phyloP scores from a whole-genome alignment of 2,888 invertebrate species.

The Cosmopolites sordidus region DNA sequence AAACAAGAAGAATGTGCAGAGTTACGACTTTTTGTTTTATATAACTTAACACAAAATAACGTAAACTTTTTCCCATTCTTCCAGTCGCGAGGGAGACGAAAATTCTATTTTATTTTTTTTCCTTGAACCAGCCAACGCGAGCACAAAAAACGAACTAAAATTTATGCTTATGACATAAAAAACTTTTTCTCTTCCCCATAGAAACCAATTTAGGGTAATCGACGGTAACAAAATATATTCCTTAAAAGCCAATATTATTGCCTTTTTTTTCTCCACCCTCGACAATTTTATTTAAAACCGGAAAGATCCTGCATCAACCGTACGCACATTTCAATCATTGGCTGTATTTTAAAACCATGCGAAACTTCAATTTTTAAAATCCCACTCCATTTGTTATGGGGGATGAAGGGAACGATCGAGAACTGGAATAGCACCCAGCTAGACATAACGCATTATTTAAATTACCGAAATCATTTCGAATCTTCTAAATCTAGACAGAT shows the following conservation, averaged over 20 bases:
- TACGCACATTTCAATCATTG: neutral
- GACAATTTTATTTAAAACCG: neutral
- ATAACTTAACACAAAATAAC: too few relatives aligned
- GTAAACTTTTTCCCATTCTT: too few relatives aligned
- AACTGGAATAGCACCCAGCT: neutral
- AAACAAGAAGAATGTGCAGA: too few relatives aligned
- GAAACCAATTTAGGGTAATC: neutral
- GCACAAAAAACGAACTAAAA: too few relatives aligned
- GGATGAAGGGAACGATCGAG: neutral
- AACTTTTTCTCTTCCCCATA: too few relatives aligned
- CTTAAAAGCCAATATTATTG: slow-evolving; percentile 1
- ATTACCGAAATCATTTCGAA: slow-evolving; percentile 13
- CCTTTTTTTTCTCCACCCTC: neutral
- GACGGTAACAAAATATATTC: neutral
- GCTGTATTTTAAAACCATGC: neutral
- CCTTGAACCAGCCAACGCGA: too few relatives aligned
- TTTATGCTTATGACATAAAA: too few relatives aligned
- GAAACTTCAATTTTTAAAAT: slow-evolving; percentile 3
- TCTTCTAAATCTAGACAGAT: slow-evolving; percentile 18
- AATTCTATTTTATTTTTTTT: too few relatives aligned
- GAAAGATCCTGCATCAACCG: neutral
- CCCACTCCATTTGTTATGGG: slow-evolving; percentile 2
- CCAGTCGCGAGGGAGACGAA: too few relatives aligned
- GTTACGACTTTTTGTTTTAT: too few relatives aligned
- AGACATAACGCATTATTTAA: slow-evolving; percentile 13